phyloP scores from a whole-genome alignment of 2,797 vertebrate genomes.

The Euphonia xanthogaster region DNA sequence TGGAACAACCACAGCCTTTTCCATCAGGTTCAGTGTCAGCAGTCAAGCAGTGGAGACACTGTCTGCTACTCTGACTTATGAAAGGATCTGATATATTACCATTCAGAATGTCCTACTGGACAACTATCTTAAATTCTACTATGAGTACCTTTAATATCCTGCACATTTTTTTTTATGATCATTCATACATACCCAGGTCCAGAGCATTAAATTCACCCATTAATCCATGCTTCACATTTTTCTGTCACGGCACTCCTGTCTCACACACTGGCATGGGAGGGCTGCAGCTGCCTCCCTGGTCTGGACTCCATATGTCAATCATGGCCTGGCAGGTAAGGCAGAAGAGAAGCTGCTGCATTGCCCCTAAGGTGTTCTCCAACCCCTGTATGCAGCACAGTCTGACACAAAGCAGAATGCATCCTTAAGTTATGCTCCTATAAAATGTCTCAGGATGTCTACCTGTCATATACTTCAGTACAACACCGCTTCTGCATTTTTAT shows the following conservation, averaged over 20 bases:
- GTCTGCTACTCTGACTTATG: background rate
- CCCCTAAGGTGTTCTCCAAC: background rate
- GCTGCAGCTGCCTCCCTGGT: background rate
- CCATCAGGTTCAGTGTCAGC: background rate
- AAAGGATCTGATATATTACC: background rate
- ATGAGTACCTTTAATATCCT: background rate
- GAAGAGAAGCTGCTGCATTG: background rate
- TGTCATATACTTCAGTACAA: background rate
- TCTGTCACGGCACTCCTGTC: background rate
- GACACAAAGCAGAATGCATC: background rate
- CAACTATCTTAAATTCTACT: background rate
- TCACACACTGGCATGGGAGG: background rate
- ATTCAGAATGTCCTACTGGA: background rate
- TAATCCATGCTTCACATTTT: background rate
- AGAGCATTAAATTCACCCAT: background rate
- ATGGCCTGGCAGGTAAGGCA: background rate
- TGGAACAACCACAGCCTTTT: background rate
- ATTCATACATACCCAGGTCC: background rate
- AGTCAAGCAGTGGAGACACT: background rate
- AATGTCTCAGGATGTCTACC: background rate
- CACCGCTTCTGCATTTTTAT: background rate
- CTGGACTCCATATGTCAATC: background rate
- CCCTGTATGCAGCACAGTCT: fast-evolving
- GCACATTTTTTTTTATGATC: background rate
- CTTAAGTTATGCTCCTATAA: background rate